Percentiles rank a stretch among this genome's conserved stretches.
Evolutionary conservation across 2,797 vertebrate genomes (phyloP).

Genomic region (Sebastes jordani): DNA sequence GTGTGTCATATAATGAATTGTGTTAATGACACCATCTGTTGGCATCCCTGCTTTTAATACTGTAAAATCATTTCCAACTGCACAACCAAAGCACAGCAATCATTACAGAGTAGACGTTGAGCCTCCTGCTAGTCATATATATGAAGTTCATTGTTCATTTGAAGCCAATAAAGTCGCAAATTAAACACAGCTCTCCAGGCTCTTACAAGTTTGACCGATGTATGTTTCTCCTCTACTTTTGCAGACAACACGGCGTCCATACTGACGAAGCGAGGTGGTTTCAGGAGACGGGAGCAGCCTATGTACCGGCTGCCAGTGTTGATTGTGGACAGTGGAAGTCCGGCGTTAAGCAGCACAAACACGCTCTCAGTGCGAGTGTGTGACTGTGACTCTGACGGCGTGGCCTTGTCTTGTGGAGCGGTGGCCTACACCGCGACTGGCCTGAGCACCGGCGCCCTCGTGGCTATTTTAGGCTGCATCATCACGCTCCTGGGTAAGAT

Average conservation of each 20-base stretch:
- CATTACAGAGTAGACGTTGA: conserved; percentile 3
- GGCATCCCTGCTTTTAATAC: conserved; percentile 43
- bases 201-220: not conserved
- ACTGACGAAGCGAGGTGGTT: conserved; percentile 89
- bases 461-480: conserved; percentile 95
- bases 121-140: conserved; percentile 3
- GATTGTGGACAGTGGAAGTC: conserved; percentile 93
- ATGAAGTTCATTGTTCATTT: conserved; percentile 18
- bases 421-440: conserved; percentile 92
- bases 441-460: conserved; percentile 93
- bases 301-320: conserved; percentile 91
- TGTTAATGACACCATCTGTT: conserved; percentile 75
- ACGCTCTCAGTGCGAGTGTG: conserved; percentile 94
- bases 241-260: conserved; percentile 95
- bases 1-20: conserved; percentile 63
- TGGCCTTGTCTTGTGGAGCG: conserved; percentile 90
- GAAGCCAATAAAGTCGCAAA: conserved; percentile 5
- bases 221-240: not conserved
- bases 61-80: conserved; percentile 44
- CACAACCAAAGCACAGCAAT: conserved; percentile 7
- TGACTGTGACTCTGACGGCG: conserved; percentile 88
- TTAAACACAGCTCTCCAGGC: not conserved
- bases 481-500: conserved; percentile 91
- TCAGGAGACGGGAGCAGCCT: conserved; percentile 90
- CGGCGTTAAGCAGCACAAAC: conserved; percentile 94